Evolutionary conservation across 2,888 invertebrate genomes (phyloP).

Genomic region (Rhingia rostrata): DNA sequence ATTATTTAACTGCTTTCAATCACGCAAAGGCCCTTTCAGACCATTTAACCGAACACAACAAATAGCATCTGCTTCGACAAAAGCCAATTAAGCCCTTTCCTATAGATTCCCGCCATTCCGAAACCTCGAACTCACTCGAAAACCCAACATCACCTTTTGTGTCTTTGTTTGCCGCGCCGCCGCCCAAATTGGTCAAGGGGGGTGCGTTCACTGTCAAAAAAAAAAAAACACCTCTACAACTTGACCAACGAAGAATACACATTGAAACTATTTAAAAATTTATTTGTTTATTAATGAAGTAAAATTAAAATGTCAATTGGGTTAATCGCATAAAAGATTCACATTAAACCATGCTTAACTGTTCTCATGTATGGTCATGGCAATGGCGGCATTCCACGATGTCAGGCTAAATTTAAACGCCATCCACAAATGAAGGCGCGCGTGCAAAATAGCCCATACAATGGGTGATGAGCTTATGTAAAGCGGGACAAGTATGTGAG

Average conservation of each 20-base stretch:
- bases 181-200: neutral
- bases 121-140: neutral
- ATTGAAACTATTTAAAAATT: constrained; percentile 26
- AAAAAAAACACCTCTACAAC: neutral
- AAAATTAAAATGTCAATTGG: constrained; percentile 67
- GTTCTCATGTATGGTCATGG: neutral
- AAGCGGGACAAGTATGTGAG: neutral
- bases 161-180: neutral
- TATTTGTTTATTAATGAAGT: constrained; percentile 58
- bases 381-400: neutral
- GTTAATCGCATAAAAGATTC: constrained; percentile 41
- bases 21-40: no score
- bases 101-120: no score
- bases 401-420: neutral
- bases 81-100: no score
- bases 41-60: no score
- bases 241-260: neutral
- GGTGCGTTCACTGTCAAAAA: neutral
- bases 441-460: constrained; percentile 18
- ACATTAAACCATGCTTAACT: constrained; percentile 17
- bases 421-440: constrained; percentile 18
- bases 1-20: no score
- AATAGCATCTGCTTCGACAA: no score
- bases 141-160: neutral
- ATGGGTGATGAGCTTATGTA: constrained; percentile 41